Evolutionary conservation across 2,888 invertebrate species (phyloP).

Genomic region (Seira ritae): DNA sequence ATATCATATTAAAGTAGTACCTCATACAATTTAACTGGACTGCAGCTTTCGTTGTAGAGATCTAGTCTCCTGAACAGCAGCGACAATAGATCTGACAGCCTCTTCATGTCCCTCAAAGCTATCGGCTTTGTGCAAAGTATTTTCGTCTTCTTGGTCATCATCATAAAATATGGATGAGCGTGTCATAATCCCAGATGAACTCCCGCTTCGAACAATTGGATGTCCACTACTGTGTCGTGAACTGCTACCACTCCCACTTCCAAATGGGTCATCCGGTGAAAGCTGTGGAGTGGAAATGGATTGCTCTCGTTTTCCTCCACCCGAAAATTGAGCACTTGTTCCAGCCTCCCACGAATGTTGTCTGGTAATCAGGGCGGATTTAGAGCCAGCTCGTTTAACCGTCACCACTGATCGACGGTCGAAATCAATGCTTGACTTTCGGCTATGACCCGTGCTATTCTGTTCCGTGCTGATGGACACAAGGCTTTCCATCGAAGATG

Average conservation of each 20-base stretch:
- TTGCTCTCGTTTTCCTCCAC: constrained; percentile 62
- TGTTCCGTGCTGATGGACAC: constrained; percentile 77
- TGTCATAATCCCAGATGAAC: constrained; percentile 53
- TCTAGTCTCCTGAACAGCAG: constrained; percentile 82
- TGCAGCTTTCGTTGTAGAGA: constrained; percentile 76
- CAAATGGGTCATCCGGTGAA: constrained; percentile 71
- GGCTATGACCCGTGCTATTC: constrained; percentile 76
- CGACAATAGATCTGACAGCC: constrained; percentile 82
- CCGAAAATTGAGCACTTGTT: constrained; percentile 56
- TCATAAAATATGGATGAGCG: constrained; percentile 59
- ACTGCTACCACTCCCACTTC: constrained; percentile 66
- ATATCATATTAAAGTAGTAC: too few species aligned
- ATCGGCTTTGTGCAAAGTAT: constrained; percentile 78
- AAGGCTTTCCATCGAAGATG: constrained; percentile 78
- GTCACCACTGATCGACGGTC: constrained; percentile 75
- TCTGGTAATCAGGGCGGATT: constrained; percentile 65
- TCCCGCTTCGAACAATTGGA: constrained; percentile 52
- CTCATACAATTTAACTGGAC: constrained; percentile 62
- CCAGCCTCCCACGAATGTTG: constrained; percentile 69
- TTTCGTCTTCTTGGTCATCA: constrained; percentile 65
- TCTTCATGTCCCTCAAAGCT: constrained; percentile 84
- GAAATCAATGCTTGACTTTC: constrained; percentile 78
- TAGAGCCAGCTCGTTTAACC: constrained; percentile 69
- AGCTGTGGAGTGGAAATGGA: constrained; percentile 70
- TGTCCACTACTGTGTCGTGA: constrained; percentile 59